Percentiles rank a stretch among this genome's conserved stretches.
These are phyloP conservation scores for Dryocosmus kuriphilus DNA, from an alignment of 2,888 invertebrate genomes.

Conservation along the genomic window DNA sequence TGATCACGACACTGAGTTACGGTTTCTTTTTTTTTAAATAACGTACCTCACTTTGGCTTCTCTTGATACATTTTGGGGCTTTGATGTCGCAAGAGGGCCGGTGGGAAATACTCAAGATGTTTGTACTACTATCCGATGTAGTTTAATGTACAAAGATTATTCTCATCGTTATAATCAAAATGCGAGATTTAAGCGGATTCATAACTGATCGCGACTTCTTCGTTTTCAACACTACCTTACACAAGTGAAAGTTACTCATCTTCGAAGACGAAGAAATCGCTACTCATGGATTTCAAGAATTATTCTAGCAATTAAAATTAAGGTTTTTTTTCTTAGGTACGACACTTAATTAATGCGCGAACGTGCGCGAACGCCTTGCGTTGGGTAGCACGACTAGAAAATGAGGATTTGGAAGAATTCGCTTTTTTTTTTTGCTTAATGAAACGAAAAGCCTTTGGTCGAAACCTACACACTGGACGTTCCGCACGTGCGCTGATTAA, in stretches of 20 bases:
- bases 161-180: conserved; percentile 53
- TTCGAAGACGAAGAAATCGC: conserved; percentile 41
- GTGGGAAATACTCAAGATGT: conserved; percentile 9
- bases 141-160: conserved; percentile 51
- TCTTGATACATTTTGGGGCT: conserved; percentile 47
- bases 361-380: conserved; percentile 23
- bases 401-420: conserved; percentile 10
- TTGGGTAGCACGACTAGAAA: conserved; percentile 37
- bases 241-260: not conserved
- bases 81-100: conserved; percentile 46
- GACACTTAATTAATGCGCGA: conserved; percentile 24
- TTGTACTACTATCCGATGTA: conserved; percentile 22
- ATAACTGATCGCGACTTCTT: not conserved
- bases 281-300: conserved; percentile 5
- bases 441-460: conserved; percentile 22
- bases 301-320: conserved; percentile 22
- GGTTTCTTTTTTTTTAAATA: conserved; percentile 43
- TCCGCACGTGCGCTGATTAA: conserved; percentile 37
- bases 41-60: not conserved
- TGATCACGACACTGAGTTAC: conserved; percentile 64
- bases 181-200: conserved; percentile 46
- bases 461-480: conserved; percentile 23
- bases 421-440: not conserved
- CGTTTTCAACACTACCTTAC: not conserved
- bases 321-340: conserved; percentile 3